Evolutionary conservation across 2,797 vertebrate genomes (phyloP).

Genomic region (Enteromius unitaeniatus): DNA sequence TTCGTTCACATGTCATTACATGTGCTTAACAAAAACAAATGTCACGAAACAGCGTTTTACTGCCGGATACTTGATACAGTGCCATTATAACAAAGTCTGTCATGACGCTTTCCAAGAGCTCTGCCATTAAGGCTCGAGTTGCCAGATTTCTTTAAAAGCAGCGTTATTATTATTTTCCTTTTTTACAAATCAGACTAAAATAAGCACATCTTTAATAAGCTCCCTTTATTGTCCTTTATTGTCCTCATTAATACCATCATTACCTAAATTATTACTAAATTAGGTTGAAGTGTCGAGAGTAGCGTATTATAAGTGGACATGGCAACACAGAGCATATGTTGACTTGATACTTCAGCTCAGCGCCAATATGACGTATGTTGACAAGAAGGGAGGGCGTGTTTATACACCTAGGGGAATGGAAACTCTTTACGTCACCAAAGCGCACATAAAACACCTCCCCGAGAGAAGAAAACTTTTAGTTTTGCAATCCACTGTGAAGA

Average conservation of each 20-base stretch:
- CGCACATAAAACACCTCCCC: slow-evolving; percentile 76
- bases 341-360: neutral
- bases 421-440: slow-evolving; percentile 76
- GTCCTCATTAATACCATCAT: no score
- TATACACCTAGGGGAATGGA: slow-evolving; percentile 72
- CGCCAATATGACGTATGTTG: slow-evolving; percentile 33
- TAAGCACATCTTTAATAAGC: neutral
- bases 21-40: slow-evolving; percentile 1
- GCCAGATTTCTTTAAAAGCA: neutral
- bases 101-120: neutral
- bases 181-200: neutral
- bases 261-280: no score
- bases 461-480: slow-evolving; percentile 59
- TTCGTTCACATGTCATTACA: neutral
- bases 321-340: slow-evolving; percentile 34
- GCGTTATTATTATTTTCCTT: neutral
- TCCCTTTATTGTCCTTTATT: neutral
- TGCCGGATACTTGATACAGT: neutral
- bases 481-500: slow-evolving; percentile 8
- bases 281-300: neutral
- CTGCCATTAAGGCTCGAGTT: neutral
- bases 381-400: slow-evolving; percentile 72
- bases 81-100: neutral
- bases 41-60: neutral
- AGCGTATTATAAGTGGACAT: neutral